Base-by-base conservation (phyloP, 2,113 vertebrate species). In the Rhinopithecus roxellana region DNA sequence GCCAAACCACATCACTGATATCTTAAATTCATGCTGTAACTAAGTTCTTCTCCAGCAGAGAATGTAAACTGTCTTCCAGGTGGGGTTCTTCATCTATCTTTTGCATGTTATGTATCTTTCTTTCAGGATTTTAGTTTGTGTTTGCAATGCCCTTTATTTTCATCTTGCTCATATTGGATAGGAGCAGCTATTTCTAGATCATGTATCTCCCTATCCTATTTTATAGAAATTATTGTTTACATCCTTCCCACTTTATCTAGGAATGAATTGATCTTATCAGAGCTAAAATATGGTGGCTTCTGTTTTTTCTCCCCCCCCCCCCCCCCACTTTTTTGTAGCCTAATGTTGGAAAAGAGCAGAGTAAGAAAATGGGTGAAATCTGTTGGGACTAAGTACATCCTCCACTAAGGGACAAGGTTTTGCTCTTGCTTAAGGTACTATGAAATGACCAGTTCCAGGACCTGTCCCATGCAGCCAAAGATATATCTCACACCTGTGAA, bases 211-310 rank as follows among this genome's bases (percentile, higher is more conserved):
- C 48, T 86, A 35, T 85, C 86, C 55, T 57, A 25, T 22, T 50
- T 14, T 83, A 5, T 70, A 70, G 20, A 5, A 69, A 61, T 74
- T 84, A 12, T 90, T 75, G 80, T 86, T 86, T 74, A 72, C 5
- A 48, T 57, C 64, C 20, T 87, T 55, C 10, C 67, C 25, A 87
- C 30, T 35, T 75, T 91, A 45, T 84, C 52, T 74, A 83, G 30
- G 38, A 91, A 91, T 81, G 27, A 94, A 18, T 22, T 96, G 18
- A 64, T 91, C 30, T 89, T 91, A 78, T 77, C 35, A 88, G 59
- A 92, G 40, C 45, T 67, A 43, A 23, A 70, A 22, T 48, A 50
- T 77, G 27, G 32, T 88, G 77, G 11, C 35, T 88, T 35, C 55
- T 90, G 9, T 4, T 70, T 80, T 85, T 86, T 50, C 48, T 50